phyloP scores from a whole-genome alignment of 2,888 invertebrate genomes.

The Amaurobius ferox region DNA sequence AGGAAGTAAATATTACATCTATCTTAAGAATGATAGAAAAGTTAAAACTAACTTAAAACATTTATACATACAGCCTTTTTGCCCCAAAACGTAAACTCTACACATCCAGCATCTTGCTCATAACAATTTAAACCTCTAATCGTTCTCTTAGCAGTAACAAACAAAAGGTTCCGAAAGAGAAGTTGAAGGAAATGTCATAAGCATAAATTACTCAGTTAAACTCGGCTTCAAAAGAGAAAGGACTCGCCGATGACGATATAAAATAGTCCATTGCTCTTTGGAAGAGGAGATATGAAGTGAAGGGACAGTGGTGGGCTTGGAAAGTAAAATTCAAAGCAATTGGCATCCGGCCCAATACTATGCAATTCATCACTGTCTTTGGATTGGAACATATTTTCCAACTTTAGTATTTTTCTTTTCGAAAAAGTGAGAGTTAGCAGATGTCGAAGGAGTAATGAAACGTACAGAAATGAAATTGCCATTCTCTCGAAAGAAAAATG shows the following conservation, averaged over 20 bases:
- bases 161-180: not conserved
- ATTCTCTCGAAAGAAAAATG: not conserved
- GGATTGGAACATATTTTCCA: conserved; percentile 6
- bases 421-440: not conserved
- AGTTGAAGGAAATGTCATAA: not conserved
- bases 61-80: too few species aligned
- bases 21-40: too few species aligned
- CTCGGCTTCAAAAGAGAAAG: not conserved
- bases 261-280: conserved; percentile 4
- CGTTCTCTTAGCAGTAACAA: too few species aligned
- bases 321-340: not conserved
- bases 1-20: too few species aligned
- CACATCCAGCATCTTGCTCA: too few species aligned
- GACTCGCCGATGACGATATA: not conserved
- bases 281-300: not conserved
- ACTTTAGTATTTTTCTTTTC: conserved; percentile 7
- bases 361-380: conserved; percentile 13
- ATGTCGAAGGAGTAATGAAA: conserved; percentile 10
- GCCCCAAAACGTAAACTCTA: too few species aligned
- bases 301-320: not conserved
- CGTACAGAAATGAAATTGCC: not conserved
- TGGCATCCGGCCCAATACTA: not conserved
- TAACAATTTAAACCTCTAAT: too few species aligned
- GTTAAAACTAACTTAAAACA: too few species aligned
- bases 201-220: not conserved